These are phyloP conservation scores for Acanthopleura granulata DNA, from an alignment of 2,888 invertebrate species.

Conservation along the genomic window DNA sequence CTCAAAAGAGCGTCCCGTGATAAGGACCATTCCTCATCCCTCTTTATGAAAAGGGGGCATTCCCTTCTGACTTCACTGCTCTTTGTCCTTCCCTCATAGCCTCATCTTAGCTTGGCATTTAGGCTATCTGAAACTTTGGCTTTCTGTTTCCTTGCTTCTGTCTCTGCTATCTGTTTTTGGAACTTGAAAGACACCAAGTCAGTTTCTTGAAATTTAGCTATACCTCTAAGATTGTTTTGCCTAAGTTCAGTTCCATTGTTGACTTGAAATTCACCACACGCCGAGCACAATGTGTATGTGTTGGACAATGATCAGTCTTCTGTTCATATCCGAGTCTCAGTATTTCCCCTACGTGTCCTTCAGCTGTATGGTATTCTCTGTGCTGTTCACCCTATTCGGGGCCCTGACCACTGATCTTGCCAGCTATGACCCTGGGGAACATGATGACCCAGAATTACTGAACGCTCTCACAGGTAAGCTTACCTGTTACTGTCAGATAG, in stretches of 20 bases:
- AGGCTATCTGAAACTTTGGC: too few species aligned
- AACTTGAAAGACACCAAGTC: too few species aligned
- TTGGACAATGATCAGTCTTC: background rate
- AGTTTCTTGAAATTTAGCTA: too few species aligned
- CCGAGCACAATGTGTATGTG: background rate
- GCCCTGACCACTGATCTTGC: background rate
- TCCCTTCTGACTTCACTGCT: background rate
- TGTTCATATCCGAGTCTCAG: constrained; percentile 4
- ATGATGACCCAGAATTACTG: too few species aligned
- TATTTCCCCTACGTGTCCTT: constrained; percentile 14
- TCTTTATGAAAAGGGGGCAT: background rate
- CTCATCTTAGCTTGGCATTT: too few species aligned
- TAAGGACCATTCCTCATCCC: background rate
- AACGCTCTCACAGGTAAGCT: too few species aligned
- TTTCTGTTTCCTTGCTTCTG: too few species aligned
- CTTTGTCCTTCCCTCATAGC: background rate
- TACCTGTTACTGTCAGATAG: too few species aligned
- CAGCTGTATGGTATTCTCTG: background rate
- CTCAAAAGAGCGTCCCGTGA: background rate
- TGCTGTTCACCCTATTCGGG: background rate
- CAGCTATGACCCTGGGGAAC: too few species aligned
- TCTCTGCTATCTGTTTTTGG: too few species aligned
- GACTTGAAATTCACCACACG: background rate
- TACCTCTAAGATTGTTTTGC: too few species aligned
- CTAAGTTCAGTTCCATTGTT: too few species aligned